A percentile compares a stretch with the other conserved stretches of the same genome.
phyloP scores from a whole-genome alignment of 92 coral and sea anemone genomes.

The Galaxea fascicularis region DNA sequence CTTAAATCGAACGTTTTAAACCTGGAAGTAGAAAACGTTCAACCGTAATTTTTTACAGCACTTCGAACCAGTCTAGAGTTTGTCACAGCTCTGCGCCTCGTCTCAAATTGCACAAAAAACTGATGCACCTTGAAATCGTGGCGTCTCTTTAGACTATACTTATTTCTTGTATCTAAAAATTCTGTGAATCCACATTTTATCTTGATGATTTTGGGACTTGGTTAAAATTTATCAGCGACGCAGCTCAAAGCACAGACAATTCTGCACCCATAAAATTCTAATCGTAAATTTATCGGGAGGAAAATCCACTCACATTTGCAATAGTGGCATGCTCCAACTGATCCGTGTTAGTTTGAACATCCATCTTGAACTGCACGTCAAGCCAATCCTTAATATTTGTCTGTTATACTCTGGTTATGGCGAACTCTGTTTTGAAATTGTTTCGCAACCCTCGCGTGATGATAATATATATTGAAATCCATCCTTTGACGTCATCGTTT shows the following conservation, averaged over 20 bases:
- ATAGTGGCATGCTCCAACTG: not conserved
- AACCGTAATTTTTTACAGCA: too few species aligned
- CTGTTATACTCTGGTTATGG: not conserved
- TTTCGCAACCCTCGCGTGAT: not conserved
- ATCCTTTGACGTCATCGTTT: not conserved
- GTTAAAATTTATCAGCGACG: not conserved
- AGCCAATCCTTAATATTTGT: not conserved
- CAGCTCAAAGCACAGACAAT: too few species aligned
- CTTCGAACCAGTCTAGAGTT: too few species aligned
- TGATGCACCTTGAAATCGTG: too few species aligned
- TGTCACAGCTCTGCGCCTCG: too few species aligned
- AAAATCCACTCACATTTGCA: not conserved
- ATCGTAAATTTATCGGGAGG: too few species aligned
- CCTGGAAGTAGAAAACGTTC: too few species aligned
- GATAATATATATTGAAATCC: too few species aligned
- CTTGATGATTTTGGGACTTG: not conserved
- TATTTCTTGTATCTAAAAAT: not conserved
- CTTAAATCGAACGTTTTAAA: too few species aligned
- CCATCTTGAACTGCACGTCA: not conserved
- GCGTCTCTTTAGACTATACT: not conserved
- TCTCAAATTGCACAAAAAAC: too few species aligned
- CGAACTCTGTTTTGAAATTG: not conserved
- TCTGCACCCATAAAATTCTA: too few species aligned
- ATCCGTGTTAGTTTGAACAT: not conserved
- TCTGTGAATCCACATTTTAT: not conserved